Evolutionary conservation across 2,888 invertebrate species (phyloP).

Genomic region (Callyntrura guangdongensis): DNA sequence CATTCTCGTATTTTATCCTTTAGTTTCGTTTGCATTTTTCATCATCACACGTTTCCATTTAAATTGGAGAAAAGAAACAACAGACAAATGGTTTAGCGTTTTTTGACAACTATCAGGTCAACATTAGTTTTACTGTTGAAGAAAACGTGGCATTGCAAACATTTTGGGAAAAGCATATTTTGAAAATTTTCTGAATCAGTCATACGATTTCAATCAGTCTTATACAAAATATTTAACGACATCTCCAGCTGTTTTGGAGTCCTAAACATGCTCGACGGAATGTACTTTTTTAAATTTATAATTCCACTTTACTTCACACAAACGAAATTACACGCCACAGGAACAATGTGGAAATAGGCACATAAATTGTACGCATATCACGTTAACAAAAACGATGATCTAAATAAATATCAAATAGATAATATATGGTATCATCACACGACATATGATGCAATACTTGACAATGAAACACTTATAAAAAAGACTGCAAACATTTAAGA

Average conservation of each 20-base stretch:
- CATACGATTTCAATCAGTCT: conserved; percentile 6
- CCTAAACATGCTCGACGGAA: too few relatives aligned
- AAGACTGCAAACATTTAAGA: not conserved
- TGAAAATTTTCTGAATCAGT: not conserved
- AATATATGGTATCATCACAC: too few relatives aligned
- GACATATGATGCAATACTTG: too few relatives aligned
- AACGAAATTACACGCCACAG: not conserved
- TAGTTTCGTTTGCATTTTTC: conserved; percentile 48
- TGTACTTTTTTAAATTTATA: too few relatives aligned
- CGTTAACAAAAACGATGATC: not conserved
- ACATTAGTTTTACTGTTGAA: too few relatives aligned
- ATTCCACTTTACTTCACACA: too few relatives aligned
- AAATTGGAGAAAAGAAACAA: conserved; percentile 47
- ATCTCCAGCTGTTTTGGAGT: not conserved
- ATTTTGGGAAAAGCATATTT: too few relatives aligned
- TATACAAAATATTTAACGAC: not conserved
- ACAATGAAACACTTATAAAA: not conserved
- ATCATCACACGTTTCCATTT: conserved; percentile 65
- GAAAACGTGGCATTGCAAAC: not conserved
- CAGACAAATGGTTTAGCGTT: not conserved
- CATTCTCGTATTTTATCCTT: conserved; percentile 84
- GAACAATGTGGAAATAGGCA: not conserved
- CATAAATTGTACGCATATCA: not conserved
- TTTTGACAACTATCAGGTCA: too few relatives aligned
- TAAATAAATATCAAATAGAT: too few relatives aligned